Evolutionary conservation across 2,888 invertebrate genomes (phyloP).

Genomic region (Epicampocera succincta): DNA sequence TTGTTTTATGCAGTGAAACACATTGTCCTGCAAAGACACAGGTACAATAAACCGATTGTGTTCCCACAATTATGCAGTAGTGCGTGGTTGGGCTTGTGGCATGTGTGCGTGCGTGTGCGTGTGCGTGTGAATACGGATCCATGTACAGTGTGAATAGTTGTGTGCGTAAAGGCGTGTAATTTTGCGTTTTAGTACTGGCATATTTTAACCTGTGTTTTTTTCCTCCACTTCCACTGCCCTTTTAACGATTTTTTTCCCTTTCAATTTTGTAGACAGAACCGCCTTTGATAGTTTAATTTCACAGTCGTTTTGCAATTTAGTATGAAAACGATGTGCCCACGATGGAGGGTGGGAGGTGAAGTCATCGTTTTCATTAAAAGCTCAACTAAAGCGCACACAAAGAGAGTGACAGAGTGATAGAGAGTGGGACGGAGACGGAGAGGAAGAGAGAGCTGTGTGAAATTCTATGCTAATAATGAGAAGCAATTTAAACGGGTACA

Average conservation of each 20-base stretch:
- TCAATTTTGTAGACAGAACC: constrained; percentile 2
- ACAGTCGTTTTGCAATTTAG: constrained; percentile 30
- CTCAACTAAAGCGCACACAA: background rate
- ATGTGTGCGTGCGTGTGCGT: constrained; percentile 12
- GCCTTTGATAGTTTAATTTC: constrained; percentile 44
- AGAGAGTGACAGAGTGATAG: too few species aligned
- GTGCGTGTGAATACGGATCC: constrained; percentile 4
- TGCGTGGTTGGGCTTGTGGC: background rate
- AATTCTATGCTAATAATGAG: too few species aligned
- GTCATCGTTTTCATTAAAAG: constrained; percentile 36
- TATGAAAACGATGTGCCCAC: background rate
- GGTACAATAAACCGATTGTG: constrained; percentile 26
- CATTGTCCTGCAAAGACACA: constrained; percentile 26
- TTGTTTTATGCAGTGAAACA: constrained; percentile 35
- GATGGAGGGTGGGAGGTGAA: background rate
- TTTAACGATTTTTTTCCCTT: constrained; percentile 37
- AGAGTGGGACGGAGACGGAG: too few species aligned
- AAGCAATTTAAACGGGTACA: too few species aligned
- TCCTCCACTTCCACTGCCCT: constrained; percentile 36
- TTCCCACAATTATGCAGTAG: constrained; percentile 11
- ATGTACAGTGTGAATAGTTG: background rate
- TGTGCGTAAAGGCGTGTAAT: constrained; percentile 26
- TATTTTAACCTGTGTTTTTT: constrained; percentile 27
- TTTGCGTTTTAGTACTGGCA: constrained; percentile 30
- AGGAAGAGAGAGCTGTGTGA: too few species aligned